Evolutionary conservation across 2,888 invertebrate genomes (phyloP).

Genomic region (Drosophila histrio): DNA sequence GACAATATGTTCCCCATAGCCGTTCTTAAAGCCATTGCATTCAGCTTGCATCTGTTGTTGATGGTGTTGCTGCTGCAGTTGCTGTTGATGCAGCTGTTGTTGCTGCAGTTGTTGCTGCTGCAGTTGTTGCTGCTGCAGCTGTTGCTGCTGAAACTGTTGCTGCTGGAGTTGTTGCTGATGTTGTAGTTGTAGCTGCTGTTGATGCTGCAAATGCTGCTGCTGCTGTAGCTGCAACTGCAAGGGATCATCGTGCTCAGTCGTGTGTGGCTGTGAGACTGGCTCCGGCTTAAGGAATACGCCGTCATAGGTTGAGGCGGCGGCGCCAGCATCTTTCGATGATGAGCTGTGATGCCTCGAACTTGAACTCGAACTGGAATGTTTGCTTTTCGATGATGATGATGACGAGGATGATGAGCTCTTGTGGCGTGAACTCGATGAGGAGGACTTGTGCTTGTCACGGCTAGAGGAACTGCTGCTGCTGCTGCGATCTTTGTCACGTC

Average conservation of each 20-base stretch:
- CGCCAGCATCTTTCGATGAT: slow-evolving; percentile 63
- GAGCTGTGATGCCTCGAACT: slow-evolving; percentile 69
- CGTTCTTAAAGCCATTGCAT: slow-evolving; percentile 69
- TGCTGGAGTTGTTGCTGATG: slow-evolving; percentile 57
- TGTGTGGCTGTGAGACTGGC: slow-evolving; percentile 71
- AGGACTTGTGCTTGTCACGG: slow-evolving; percentile 82
- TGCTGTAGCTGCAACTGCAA: slow-evolving; percentile 51
- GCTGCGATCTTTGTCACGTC: slow-evolving; percentile 83
- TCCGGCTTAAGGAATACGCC: slow-evolving; percentile 81
- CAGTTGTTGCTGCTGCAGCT: slow-evolving; percentile 19
- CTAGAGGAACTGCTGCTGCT: slow-evolving; percentile 82
- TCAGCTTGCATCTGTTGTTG: slow-evolving; percentile 24
- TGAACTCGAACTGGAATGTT: slow-evolving; percentile 84
- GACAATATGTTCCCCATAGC: slow-evolving; percentile 78
- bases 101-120: slow-evolving; percentile 13
- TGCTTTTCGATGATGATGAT: slow-evolving; percentile 82
- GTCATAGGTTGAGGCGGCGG: slow-evolving; percentile 69
- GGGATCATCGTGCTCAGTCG: slow-evolving; percentile 64
- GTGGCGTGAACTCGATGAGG: slow-evolving; percentile 64
- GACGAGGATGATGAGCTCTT: slow-evolving; percentile 74
- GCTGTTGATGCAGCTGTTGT: slow-evolving; percentile 10
- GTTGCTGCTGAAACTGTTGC: slow-evolving; percentile 14
- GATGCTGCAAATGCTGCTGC: slow-evolving; percentile 54
- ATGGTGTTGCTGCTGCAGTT: slow-evolving; percentile 13
- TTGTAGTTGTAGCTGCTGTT: slow-evolving; percentile 55